Evolutionary conservation across 1,140 invertebrate species (phyloP).

Genomic region (Melipona quadrifasciata): DNA sequence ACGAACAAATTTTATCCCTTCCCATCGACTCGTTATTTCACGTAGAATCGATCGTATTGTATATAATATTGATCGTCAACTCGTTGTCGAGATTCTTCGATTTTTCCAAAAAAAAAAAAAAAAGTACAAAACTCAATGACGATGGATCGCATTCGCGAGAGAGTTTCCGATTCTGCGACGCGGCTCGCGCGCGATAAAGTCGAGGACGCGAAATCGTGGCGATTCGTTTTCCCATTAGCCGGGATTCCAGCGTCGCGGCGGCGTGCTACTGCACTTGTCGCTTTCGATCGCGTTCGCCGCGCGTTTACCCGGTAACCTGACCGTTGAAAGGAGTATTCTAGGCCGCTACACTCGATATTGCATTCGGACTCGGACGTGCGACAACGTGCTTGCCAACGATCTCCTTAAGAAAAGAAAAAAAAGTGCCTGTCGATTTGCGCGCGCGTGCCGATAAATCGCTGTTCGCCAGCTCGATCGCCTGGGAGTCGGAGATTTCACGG

Average conservation of each 20-base stretch:
- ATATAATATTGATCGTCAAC: no score
- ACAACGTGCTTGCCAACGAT: background rate
- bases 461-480: background rate
- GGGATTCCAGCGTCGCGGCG: conserved; percentile 57
- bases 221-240: conserved; percentile 36
- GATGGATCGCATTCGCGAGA: no score
- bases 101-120: no score
- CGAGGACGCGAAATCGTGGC: conserved; percentile 37
- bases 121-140: no score
- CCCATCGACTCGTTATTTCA: no score
- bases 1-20: no score
- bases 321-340: conserved; percentile 73
- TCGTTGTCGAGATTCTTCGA: no score
- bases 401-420: background rate
- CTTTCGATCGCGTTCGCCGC: conserved; percentile 52
- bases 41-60: no score
- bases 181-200: conserved; percentile 19
- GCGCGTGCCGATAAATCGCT: background rate
- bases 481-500: conserved; percentile 7
- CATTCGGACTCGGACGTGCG: conserved; percentile 15
- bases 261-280: conserved; percentile 62
- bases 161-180: background rate
- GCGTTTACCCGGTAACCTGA: conserved; percentile 60
- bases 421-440: background rate
- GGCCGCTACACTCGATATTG: conserved; percentile 69